phyloP scores from a whole-genome alignment of 2,113 vertebrate species.

The Pseudorectes ferrugineus region DNA sequence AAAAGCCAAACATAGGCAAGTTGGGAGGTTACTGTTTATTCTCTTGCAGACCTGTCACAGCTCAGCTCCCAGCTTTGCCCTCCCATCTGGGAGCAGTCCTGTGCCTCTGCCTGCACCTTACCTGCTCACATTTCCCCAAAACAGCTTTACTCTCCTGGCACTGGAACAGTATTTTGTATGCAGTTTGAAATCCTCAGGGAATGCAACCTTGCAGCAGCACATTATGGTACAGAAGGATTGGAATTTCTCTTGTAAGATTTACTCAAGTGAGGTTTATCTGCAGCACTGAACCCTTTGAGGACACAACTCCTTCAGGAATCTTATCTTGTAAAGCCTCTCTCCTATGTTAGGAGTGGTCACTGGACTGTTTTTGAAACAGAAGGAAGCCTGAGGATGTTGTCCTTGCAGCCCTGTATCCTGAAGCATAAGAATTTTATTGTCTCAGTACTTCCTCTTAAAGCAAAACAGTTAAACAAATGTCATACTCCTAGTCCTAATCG shows the following conservation, averaged over 20 bases:
- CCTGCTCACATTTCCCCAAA: background rate
- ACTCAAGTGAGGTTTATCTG: background rate
- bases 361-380: background rate
- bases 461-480: background rate
- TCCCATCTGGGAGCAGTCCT: background rate
- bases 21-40: background rate
- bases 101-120: background rate
- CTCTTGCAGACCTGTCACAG: background rate
- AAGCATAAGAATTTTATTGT: slow-evolving; percentile 13
- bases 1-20: background rate
- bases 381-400: slow-evolving; percentile 8
- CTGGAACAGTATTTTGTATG: background rate
- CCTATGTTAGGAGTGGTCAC: background rate
- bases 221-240: rapidly evolving
- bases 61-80: background rate
- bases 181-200: background rate
- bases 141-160: background rate
- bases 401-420: slow-evolving; percentile 14
- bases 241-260: background rate
- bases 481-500: background rate
- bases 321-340: background rate
- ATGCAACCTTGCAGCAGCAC: background rate
- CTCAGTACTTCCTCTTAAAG: slow-evolving; percentile 15
- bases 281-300: background rate
- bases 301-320: background rate